Base-by-base conservation (phyloP, 2,888 invertebrate species). In the Volucella zonaria region DNA sequence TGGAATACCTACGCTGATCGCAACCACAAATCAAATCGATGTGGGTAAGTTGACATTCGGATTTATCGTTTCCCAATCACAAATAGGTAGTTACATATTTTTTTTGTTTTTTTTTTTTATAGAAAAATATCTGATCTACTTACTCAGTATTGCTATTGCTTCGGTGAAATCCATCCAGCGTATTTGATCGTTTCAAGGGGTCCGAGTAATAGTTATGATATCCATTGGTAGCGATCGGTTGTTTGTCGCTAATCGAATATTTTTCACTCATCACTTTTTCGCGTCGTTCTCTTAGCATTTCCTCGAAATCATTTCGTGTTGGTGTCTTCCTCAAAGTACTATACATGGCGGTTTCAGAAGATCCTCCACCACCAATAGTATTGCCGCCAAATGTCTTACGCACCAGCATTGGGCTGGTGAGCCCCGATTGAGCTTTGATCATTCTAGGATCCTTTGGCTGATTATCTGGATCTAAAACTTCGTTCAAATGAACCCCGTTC, bases 361-460 rank as follows among this genome's bases (percentile, higher is more conserved):
- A 92, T 66, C 56, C 49, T 51, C 79, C 77, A 87, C 87, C 71
- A 87, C 86, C 62, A 67, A 67, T 31, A 31, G 31, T 1, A 31
- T 31, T 80, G 81, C 90, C 89, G 87, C 93, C 93, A 87, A 94
- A 92, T 40, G 95, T 96, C 90, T 96, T 96, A 87, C 96, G 94
- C 89, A 96, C 96, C 91, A 96, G 93, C 91, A 96, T 95, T 81
- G 97, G 97, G 92, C 96, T 96, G 89, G 96, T 95, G 87, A 96
- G 94, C 89, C 96, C 96, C 91, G 95, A 94, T 89, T 95, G 94
- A 86, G 94, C 93, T 88, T 94, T 95, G 89, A 95, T 93, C 95
- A 95, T 95, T 68, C 86, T 89, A 10, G 83, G 79, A 52, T 83
- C 86, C n/a, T 80, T 80, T 49, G 62, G 54, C 38, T 74, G 74